Conservation (phyloP, 2,113 vertebrate genomes). For the Mionectes macconnelli region DNA sequence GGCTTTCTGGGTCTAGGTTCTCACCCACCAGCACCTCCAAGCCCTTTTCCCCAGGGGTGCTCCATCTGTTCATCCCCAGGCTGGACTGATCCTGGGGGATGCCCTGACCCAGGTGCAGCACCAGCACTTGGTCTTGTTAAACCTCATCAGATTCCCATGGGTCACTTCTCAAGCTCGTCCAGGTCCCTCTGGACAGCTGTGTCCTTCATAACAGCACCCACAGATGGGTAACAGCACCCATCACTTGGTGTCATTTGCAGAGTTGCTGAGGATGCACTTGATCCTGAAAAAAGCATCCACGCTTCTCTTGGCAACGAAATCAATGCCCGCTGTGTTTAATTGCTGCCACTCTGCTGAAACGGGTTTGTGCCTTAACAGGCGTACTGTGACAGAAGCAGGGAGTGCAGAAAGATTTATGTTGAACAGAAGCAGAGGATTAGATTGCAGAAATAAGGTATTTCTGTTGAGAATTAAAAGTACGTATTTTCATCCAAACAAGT, state of each 20-base stretch:
- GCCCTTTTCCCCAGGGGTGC: background rate
- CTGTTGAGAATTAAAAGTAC: background rate
- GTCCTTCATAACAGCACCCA: background rate
- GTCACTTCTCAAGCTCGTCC: background rate
- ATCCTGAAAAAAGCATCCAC: background rate
- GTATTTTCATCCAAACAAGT: background rate
- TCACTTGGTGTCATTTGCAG: background rate
- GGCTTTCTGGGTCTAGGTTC: background rate
- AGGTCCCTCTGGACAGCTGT: background rate
- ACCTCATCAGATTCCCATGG: background rate
- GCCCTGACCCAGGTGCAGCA: background rate
- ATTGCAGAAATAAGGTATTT: background rate
- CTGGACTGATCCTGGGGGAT: rapidly evolving
- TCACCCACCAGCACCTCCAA: background rate
- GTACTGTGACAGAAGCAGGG: background rate
- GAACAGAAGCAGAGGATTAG: background rate
- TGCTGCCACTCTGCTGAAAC: background rate
- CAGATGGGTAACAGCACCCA: background rate
- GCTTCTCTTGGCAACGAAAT: background rate
- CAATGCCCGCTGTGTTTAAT: background rate
- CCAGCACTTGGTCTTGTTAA: background rate
- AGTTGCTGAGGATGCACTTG: background rate
- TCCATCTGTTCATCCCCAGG: background rate
- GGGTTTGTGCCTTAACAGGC: background rate
- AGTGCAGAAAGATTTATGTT: background rate